These are phyloP conservation scores for Eospalax fontanierii DNA, from an alignment of 2,797 vertebrate genomes.

Conservation along the genomic window DNA sequence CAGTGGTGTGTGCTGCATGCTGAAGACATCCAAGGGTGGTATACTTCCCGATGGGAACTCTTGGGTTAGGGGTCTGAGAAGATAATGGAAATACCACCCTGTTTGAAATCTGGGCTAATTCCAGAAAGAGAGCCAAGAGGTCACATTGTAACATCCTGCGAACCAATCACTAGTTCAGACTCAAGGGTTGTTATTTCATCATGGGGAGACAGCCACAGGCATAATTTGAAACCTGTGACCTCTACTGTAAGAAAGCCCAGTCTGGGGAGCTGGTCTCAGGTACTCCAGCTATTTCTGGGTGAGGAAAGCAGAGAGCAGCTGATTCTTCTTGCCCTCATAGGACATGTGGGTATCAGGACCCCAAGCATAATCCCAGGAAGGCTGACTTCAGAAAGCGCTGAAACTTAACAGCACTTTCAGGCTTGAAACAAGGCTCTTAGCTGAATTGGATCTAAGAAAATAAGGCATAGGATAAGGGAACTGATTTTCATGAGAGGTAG, in stretches of 20 bases:
- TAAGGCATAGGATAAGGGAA: too few species aligned
- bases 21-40: neutral
- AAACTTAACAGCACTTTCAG: neutral
- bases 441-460: too few species aligned
- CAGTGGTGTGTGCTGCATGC: too few species aligned
- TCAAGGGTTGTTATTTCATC: neutral
- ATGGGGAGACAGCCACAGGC: rapidly evolving
- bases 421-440: neutral
- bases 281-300: rapidly evolving
- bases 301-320: neutral
- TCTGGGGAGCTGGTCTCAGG: rapidly evolving
- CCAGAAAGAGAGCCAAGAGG: neutral
- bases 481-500: neutral
- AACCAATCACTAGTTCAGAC: rapidly evolving
- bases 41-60: neutral
- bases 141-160: rapidly evolving
- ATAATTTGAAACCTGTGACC: neutral
- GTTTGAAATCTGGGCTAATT: too few species aligned
- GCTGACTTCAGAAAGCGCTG: neutral
- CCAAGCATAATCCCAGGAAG: neutral
- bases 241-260: rapidly evolving
- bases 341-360: neutral
- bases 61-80: neutral
- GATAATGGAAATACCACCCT: neutral
- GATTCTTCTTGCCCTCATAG: rapidly evolving